Conservation (phyloP, 2,888 invertebrate species). For the Subacronicta megacephala region DNA sequence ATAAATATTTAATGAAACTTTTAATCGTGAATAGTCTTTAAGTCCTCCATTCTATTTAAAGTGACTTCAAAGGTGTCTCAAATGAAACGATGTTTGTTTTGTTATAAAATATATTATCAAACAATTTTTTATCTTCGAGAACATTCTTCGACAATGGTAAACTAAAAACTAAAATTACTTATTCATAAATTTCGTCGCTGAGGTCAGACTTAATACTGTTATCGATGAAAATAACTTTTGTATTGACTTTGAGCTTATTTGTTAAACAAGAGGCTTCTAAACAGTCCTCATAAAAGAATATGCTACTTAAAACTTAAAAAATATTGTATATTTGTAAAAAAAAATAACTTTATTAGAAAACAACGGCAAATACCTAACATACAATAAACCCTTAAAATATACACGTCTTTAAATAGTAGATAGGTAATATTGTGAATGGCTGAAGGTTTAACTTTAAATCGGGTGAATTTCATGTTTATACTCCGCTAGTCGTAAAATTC, state of each 20-base stretch:
- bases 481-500: too few relatives aligned
- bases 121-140: constrained; percentile 27
- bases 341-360: too few relatives aligned
- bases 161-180: background rate
- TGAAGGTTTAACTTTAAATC: too few relatives aligned
- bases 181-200: too few relatives aligned
- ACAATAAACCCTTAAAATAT: too few relatives aligned
- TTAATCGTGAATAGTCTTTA: constrained; percentile 34
- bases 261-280: background rate
- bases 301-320: too few relatives aligned
- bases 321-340: too few relatives aligned
- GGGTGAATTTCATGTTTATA: too few relatives aligned
- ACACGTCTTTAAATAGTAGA: too few relatives aligned
- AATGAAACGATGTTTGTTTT: constrained; percentile 18
- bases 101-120: constrained; percentile 34
- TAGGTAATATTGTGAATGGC: too few relatives aligned
- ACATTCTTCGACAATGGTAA: constrained; percentile 5
- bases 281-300: background rate
- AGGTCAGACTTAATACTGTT: too few relatives aligned
- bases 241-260: background rate
- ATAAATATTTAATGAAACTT: constrained; percentile 29
- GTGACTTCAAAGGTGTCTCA: constrained; percentile 16
- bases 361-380: too few relatives aligned
- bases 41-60: constrained; percentile 32
- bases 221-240: background rate